phyloP scores from a whole-genome alignment of 2,797 vertebrate genomes.

The Premnoplex brunnescens region DNA sequence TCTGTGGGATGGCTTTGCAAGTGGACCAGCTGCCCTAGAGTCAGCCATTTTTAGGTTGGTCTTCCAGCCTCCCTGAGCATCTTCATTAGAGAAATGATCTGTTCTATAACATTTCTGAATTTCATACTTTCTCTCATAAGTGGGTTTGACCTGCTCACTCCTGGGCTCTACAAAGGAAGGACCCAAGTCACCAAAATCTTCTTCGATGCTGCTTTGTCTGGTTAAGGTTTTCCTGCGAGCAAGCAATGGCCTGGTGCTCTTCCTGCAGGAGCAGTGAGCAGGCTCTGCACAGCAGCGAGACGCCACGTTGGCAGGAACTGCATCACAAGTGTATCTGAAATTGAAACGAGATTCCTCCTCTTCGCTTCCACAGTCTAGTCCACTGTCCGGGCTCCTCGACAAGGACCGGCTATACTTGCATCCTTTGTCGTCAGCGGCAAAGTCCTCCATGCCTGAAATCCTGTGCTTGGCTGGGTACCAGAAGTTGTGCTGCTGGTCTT shows the following conservation, averaged over 20 bases:
- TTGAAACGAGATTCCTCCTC: conserved; percentile 84
- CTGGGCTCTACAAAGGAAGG: conserved; percentile 74
- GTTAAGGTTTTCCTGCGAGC: conserved; percentile 89
- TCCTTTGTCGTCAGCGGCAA: conserved; percentile 75
- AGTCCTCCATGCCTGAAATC: conserved; percentile 77
- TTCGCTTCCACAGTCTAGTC: conserved; percentile 94
- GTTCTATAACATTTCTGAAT: conserved; percentile 71
- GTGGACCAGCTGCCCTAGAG: conserved; percentile 81
- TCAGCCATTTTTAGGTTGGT: conserved; percentile 76
- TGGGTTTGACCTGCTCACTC: conserved; percentile 70
- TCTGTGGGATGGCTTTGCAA: conserved; percentile 82
- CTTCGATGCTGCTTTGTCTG: conserved; percentile 91
- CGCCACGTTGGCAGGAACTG: conserved; percentile 62
- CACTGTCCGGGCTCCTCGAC: conserved; percentile 93
- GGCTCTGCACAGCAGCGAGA: conserved; percentile 44
- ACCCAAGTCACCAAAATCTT: conserved; percentile 83
- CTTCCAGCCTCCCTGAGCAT: conserved; percentile 83
- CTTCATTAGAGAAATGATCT: conserved; percentile 77
- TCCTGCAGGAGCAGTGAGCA: conserved; percentile 78
- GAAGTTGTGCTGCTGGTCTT: conserved; percentile 69
- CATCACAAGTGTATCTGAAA: conserved; percentile 71
- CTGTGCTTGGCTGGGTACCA: conserved; percentile 75
- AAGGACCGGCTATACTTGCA: conserved; percentile 76
- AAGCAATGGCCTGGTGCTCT: conserved; percentile 77
- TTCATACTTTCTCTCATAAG: conserved; percentile 69